phyloP scores from a whole-genome alignment of 1,140 invertebrate genomes.

The Plodia interpunctella region DNA sequence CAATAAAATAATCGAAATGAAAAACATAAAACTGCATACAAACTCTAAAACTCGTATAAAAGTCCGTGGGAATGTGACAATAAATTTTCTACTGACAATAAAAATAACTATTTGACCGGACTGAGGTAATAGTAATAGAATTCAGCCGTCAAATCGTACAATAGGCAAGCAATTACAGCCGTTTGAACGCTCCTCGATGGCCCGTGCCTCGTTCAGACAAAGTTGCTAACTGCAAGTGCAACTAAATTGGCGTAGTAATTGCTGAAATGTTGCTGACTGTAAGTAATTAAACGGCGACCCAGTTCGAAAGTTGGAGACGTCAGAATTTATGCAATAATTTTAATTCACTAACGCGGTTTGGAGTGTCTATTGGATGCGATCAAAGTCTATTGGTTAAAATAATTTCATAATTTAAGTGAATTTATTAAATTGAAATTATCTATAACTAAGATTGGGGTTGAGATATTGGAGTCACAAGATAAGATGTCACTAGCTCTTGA shows the following conservation, averaged over 20 bases:
- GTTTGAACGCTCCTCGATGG: conserved; percentile 22
- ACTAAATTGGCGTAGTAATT: conserved; percentile 15
- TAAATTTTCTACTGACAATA: conserved; percentile 5
- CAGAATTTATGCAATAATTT: conserved; percentile 4
- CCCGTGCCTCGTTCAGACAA: conserved; percentile 3
- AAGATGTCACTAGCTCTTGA: too few relatives aligned
- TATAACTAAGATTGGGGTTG: too few relatives aligned
- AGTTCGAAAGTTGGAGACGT: background rate
- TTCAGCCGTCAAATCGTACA: conserved; percentile 35
- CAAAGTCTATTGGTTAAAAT: background rate
- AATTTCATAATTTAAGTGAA: too few relatives aligned
- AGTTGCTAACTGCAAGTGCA: conserved; percentile 15
- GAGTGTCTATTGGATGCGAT: background rate
- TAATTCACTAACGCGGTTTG: background rate
- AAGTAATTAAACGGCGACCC: conserved; percentile 1
- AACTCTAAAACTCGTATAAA: conserved; percentile 12
- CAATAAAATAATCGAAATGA: conserved; percentile 13
- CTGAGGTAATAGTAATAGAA: conserved; percentile 24
- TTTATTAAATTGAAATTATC: background rate
- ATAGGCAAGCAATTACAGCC: conserved; percentile 41
- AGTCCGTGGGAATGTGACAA: background rate
- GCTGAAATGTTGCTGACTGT: conserved; percentile 5
- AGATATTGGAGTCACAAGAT: too few relatives aligned
- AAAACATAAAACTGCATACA: conserved; percentile 13
- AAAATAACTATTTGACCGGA: conserved; percentile 13